Evolutionary conservation across 2,113 vertebrate species (phyloP).

Genomic region (Hippotragus niger): DNA sequence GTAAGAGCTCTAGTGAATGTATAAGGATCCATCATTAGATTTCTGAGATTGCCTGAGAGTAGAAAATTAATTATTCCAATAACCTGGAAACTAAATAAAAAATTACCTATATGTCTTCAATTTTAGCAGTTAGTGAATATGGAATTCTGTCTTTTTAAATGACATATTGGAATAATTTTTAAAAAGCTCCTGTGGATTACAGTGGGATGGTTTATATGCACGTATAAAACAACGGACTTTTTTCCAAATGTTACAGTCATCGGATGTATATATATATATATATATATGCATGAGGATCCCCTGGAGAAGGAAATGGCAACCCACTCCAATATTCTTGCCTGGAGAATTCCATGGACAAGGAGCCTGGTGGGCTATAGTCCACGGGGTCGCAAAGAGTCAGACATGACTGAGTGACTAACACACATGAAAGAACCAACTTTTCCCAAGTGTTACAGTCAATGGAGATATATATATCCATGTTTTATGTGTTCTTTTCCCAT

Average conservation of each 20-base stretch:
- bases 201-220: not conserved
- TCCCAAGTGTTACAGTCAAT: not conserved
- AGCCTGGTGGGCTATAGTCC: not conserved
- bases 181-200: not conserved
- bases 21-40: not conserved
- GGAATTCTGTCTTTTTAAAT: not conserved
- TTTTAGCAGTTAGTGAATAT: constrained; percentile 31
- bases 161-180: not conserved
- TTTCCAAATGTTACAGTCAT: not conserved
- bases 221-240: not conserved
- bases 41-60: not conserved
- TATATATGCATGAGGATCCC: not conserved
- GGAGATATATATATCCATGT: not conserved
- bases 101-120: not conserved
- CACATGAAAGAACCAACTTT: not conserved
- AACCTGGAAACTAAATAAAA: not conserved
- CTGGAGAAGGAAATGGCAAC: not conserved
- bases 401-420: not conserved
- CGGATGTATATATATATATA: not conserved
- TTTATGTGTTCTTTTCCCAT: not conserved
- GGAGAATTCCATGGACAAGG: not conserved
- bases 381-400: not conserved
- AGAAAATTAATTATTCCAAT: constrained; percentile 10
- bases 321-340: not conserved
- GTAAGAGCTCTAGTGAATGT: not conserved